phyloP scores from a whole-genome alignment of 1,140 invertebrate genomes.

The Drosophila santomea region DNA sequence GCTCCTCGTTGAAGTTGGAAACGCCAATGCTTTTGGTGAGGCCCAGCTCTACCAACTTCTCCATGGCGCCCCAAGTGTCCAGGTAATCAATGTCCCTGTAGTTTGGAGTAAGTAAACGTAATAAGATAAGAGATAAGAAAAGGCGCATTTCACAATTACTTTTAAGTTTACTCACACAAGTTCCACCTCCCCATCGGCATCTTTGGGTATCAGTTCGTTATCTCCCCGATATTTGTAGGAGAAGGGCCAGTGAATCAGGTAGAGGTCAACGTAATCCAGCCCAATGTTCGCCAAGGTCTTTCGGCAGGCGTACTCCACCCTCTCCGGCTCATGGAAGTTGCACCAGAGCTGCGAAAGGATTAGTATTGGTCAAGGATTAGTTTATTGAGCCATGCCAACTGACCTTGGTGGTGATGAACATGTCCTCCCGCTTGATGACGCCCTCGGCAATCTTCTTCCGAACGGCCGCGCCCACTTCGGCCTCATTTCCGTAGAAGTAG shows the following conservation, averaged over 20 bases:
- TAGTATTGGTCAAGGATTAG: conserved; percentile 45
- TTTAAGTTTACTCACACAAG: conserved; percentile 46
- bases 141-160: neutral
- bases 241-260: conserved; percentile 95
- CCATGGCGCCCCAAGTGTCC: conserved; percentile 93
- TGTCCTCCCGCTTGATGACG: conserved; percentile 91
- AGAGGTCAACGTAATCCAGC: conserved; percentile 93
- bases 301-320: conserved; percentile 87
- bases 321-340: conserved; percentile 87
- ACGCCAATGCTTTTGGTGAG: conserved; percentile 91
- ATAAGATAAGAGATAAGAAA: neutral
- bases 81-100: conserved; percentile 89
- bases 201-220: conserved; percentile 82
- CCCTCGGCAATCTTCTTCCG: conserved; percentile 90
- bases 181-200: conserved; percentile 87
- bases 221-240: conserved; percentile 86
- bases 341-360: conserved; percentile 89
- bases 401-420: conserved; percentile 93
- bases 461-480: conserved; percentile 92
- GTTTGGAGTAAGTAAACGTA: conserved; percentile 21
- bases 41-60: conserved; percentile 89
- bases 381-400: conserved; percentile 26
- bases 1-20: conserved; percentile 93
- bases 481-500: conserved; percentile 92
- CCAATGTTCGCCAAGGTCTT: conserved; percentile 88